Base-by-base conservation (phyloP, 1,140 invertebrate species). In the Cotesia typhae region DNA sequence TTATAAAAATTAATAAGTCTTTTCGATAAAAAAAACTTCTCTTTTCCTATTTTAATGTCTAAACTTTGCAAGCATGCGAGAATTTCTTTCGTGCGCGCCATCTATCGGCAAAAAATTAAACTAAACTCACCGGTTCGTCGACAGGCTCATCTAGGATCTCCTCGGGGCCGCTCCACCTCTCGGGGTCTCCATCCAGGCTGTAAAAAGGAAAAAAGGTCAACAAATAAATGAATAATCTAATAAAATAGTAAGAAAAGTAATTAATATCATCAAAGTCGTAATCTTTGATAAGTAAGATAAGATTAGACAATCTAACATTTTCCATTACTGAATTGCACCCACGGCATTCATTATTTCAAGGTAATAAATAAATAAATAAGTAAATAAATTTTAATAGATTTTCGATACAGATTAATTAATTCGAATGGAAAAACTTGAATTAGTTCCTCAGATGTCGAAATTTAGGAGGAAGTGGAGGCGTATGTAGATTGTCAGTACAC, bases 91-190 rank as follows among this genome's bases (percentile, higher is more conserved):
- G 0, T 3, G 3, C 41, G 6, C 10, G 41, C 10, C 4, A 47
- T 47, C 5, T 47, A 47, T 47, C 7, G 4, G 6, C 0, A 6
- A 60, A n/a, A 37, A 37, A 20, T 67, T 4, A 17, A 65, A 57
- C 9, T 55, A 51, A 35, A 80, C 80, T 82, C 55, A 84, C 82
- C 74, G 80, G 79, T 74, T 84, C 82, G 73, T 84, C 82, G 71
- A 84, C 82, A 52, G 82, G 82, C 52, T 84, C 82, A 28, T 84
- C 82, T 38, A 84, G 75, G 1, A 84, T 76, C 72, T 84, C 82
- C 20, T 66, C 64, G n/a, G 38, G 47, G 35, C 20, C 41, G 17
- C 41, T 66, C 64, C 64, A 66, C 17, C 41, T 66, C 28, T 64
- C 35, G 3, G 64, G n/a, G 9, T 66, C 64, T 14, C 17, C 20